Conservation (phyloP, 2,797 vertebrate species). For the Artibeus jamaicensis region DNA sequence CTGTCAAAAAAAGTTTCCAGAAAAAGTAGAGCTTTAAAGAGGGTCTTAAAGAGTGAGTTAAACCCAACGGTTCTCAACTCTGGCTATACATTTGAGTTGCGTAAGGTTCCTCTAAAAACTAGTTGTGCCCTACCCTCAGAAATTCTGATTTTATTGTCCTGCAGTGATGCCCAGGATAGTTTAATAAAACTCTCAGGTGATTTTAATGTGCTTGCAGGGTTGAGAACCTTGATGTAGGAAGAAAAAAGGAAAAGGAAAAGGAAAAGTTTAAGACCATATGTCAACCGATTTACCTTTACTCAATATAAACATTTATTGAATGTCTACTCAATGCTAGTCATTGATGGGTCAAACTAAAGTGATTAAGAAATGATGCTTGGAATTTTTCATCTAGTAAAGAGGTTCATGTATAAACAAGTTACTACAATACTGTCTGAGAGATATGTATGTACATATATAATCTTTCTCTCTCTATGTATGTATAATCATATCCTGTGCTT, state of each 20-base stretch:
- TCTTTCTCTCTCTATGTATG: too few relatives aligned
- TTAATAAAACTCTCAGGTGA: conserved; percentile 1
- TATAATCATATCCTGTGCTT: neutral
- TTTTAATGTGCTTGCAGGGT: neutral
- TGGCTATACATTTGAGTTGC: neutral
- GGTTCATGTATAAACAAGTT: neutral
- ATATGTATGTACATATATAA: neutral
- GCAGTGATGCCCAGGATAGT: neutral
- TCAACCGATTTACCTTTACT: conserved; percentile 21
- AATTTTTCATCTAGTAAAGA: conserved; percentile 18
- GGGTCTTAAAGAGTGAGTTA: neutral
- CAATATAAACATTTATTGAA: conserved; percentile 29
- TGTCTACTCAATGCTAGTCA: neutral
- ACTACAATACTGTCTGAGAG: neutral
- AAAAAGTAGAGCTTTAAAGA: neutral
- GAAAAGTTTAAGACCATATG: neutral
- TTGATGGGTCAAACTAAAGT: neutral
- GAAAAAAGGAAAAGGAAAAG: neutral
- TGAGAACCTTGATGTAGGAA: neutral
- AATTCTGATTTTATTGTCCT: conserved; percentile 16
- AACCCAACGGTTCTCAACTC: conserved; percentile 2
- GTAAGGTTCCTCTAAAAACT: neutral
- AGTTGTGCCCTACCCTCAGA: neutral
- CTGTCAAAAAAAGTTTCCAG: neutral
- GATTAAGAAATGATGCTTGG: neutral